Percentiles rank a stretch among this genome's conserved stretches.
Conservation (phyloP, 2,797 vertebrate species). For the Heterohyrax brucei region DNA sequence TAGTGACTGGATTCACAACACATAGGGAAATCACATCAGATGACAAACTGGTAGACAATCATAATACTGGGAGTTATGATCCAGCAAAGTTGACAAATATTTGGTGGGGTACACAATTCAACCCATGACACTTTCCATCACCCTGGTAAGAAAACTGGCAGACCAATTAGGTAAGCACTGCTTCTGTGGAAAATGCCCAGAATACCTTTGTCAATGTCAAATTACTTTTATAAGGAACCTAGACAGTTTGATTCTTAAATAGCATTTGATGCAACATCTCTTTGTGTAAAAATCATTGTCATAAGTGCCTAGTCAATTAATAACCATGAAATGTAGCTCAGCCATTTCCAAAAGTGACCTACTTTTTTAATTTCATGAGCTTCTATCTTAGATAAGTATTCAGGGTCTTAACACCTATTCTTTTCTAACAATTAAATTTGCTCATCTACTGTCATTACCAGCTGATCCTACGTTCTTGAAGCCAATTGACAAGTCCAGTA, state of each 20-base stretch:
- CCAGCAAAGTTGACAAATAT: too few species aligned
- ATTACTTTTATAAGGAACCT: constrained; percentile 1
- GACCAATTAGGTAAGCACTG: constrained; percentile 1
- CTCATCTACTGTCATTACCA: not conserved
- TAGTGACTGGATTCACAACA: too few species aligned
- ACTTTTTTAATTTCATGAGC: constrained; percentile 20
- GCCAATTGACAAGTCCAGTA: not conserved
- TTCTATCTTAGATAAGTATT: not conserved
- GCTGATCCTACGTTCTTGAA: not conserved
- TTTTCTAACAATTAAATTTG: constrained; percentile 9
- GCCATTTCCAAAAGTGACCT: not conserved
- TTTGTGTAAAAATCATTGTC: not conserved
- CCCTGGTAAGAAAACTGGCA: constrained; percentile 6
- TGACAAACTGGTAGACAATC: too few species aligned
- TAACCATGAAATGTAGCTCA: not conserved
- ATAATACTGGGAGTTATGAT: too few species aligned
- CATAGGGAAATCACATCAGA: too few species aligned
- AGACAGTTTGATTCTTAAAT: constrained; percentile 28
- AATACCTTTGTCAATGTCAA: not conserved
- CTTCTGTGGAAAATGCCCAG: not conserved
- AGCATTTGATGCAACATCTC: not conserved
- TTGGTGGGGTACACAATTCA: too few species aligned
- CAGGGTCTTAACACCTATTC: not conserved
- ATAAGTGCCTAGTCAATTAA: constrained; percentile 44
- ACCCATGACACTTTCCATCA: not conserved